Base-by-base conservation (phyloP, 1,140 invertebrate species). In the Rhizoglyphus robini region DNA sequence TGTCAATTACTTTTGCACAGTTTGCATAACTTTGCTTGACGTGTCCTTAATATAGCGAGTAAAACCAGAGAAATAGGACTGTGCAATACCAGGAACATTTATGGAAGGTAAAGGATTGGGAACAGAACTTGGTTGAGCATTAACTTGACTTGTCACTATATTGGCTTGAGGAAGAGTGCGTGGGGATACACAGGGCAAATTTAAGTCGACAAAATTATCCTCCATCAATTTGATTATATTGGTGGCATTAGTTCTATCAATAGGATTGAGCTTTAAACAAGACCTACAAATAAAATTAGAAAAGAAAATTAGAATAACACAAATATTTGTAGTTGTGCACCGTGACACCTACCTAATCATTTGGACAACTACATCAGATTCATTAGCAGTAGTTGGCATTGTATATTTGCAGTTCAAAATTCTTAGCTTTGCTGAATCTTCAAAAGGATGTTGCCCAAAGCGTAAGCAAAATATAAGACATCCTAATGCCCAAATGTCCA, bases 401-500 rank as follows among this genome's bases (percentile, higher is more conserved):
- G 80, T 83, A 76, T 90, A 98, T 74, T 97, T 99, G 67, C 86
- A 94, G 81, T 99, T 99, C 5, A 98, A 81, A 69, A 99, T 97
- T 48, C 79, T 83, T 67, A 99, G 76, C 76, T 99, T 99, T 36
- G 94, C 94, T 4, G 83, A 83, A 79, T 99, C 96, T 74, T 96
- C 91, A 77, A 96, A 99, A 11, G 96, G 96, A 82, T 99, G 96
- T 68, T 85, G 84, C 75, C 88, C 84, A 75, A 87, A 98, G 74
- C 93, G 93, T 13, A 99, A 77, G 31, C 86, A 83, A 76, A 90
- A 99, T 0, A 98, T 77, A 60, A 99, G 83, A 77, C 96, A 99
- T 4, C 96, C 96, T 25, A 99, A 77, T 2, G 95, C 94, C 96
- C 96, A 99, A 31, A 96, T 83, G 79, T 99, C 96, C 3, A 86